Conservation (phyloP, 1,140 invertebrate genomes). For the Carposina sasakii region DNA sequence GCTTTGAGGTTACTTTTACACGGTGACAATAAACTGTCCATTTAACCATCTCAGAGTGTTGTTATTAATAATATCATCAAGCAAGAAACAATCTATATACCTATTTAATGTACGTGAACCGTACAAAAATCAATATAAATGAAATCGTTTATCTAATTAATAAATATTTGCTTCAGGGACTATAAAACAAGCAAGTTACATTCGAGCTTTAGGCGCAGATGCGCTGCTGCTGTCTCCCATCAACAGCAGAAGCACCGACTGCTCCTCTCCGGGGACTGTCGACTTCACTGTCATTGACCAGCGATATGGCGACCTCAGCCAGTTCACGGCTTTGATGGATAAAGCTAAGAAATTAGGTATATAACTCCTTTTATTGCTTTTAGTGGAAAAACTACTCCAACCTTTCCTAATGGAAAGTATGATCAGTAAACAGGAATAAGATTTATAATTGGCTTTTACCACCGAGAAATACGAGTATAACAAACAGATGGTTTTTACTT, state of each 20-base stretch:
- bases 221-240: slow-evolving; percentile 78
- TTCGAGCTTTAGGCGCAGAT: slow-evolving; percentile 54
- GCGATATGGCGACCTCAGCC: slow-evolving; percentile 78
- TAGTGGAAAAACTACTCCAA: not conserved
- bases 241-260: slow-evolving; percentile 75
- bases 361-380: no score
- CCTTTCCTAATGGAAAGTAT: slow-evolving; percentile 5
- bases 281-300: slow-evolving; percentile 80
- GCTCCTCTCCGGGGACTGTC: slow-evolving; percentile 78
- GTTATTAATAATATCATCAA: no score
- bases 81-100: no score
- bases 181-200: slow-evolving; percentile 54
- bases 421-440: no score
- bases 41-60: no score
- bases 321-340: slow-evolving; percentile 77
- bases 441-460: no score
- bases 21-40: no score
- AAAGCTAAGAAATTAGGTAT: slow-evolving; percentile 74
- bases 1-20: no score
- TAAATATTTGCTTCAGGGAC: slow-evolving; percentile 33
- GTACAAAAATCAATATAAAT: not conserved
- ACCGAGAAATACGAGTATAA: no score
- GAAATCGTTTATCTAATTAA: not conserved
- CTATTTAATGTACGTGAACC: no score
- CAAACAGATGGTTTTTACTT: no score